Base-by-base conservation (phyloP, 2,797 vertebrate species). In the Darevskia mixta region DNA sequence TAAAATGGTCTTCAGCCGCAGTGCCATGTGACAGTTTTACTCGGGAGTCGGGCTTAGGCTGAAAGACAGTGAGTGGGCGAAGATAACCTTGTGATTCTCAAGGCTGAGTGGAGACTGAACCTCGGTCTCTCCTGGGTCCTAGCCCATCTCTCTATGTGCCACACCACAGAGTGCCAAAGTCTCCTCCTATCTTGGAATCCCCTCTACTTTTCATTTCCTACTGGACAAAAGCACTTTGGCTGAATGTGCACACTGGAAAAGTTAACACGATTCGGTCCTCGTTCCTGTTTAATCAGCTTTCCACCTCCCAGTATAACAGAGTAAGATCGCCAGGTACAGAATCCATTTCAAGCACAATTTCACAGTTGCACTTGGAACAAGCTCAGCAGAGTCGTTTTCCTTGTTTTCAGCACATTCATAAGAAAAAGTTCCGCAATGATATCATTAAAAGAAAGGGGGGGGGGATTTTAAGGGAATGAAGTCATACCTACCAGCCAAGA, bases 401-500 rank as follows among this genome's bases (percentile, higher is more conserved):
- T 32, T 9, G 55, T 17, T 43, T 66, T n/a, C 1, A 2, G 25
- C 20, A 11, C 8, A 4, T 13, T 45, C 8, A 29, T 10, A 27
- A 64, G 29, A 81, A 73, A 15, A 25, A 23, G 35, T 75, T 82
- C 67, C 4, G 2, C 7, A 67, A 55, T 18, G 6, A 23, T 64
- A 18, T 64, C 20, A 23, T 23, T 64, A 25, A 41, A 41, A 58
- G 13, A 0, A 11, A 41, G 8, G 27, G 41, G 9, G 5, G 11
- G 3, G 23, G 45, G 25, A n/a, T n/a, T 27, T 41, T 3, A 13
- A 71, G 8, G 1, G 4, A 20, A 27, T 4, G 5, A 38, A 8
- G 20, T 25, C 10, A 89, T 82, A 92, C 97, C 91, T 94, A 99
- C 98, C 98, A 98, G 97, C 99, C 99, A 99, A 94, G 98, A 98